Evolutionary conservation across 2,888 invertebrate genomes (phyloP).

Genomic region (Lasioglossum marginatum): DNA sequence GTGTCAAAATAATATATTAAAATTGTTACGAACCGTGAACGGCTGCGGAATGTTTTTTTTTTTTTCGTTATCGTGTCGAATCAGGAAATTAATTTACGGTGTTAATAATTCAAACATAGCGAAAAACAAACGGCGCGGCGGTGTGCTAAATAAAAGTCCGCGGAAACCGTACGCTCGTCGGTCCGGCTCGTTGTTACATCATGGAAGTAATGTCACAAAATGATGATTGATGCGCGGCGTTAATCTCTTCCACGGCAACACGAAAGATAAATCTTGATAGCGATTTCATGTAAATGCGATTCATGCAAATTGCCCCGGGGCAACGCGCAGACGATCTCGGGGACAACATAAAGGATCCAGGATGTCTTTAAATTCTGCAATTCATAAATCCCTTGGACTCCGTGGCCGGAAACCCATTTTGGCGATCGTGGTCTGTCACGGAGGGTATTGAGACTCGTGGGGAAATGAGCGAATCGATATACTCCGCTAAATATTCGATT

Average conservation of each 20-base stretch:
- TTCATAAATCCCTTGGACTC: constrained; percentile 6
- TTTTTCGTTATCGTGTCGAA: not conserved
- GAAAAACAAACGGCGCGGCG: not conserved
- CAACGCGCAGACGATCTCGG: constrained; percentile 9
- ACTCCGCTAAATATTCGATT: not conserved
- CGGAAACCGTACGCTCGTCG: not conserved
- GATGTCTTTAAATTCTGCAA: constrained; percentile 7
- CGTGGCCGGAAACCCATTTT: not conserved
- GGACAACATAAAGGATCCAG: not conserved
- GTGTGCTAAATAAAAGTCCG: not conserved
- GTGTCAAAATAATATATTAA: not conserved
- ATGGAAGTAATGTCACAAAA: constrained; percentile 33
- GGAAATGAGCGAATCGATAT: not conserved
- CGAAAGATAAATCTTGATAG: constrained; percentile 52
- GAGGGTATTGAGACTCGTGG: not conserved
- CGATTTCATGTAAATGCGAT: constrained; percentile 52
- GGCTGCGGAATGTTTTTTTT: not conserved
- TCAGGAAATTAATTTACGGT: not conserved
- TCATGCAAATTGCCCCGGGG: constrained; percentile 43
- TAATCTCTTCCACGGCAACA: constrained; percentile 40
- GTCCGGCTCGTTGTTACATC: constrained; percentile 14
- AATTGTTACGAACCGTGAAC: not conserved
- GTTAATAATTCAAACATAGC: not conserved
- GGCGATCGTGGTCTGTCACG: not conserved
- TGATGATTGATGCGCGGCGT: constrained; percentile 46